A percentile compares a stretch with the other conserved stretches of the same genome.
Conservation (phyloP, 2,888 invertebrate genomes). For the Pterostichus niger region DNA sequence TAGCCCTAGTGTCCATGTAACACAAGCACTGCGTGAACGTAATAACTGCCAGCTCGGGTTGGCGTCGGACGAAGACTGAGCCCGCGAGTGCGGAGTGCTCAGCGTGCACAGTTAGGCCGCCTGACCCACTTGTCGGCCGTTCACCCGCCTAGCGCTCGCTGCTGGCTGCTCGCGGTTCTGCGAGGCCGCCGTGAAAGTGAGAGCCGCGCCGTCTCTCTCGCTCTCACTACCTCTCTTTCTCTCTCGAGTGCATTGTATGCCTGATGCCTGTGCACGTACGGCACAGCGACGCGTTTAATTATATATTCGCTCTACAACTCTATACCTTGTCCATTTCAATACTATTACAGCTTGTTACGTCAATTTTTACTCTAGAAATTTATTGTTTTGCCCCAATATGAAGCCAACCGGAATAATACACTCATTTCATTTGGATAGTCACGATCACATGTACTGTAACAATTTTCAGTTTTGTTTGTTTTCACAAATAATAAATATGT, state of each 20-base stretch:
- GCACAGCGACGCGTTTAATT: not conserved
- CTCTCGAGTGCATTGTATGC: constrained; percentile 63
- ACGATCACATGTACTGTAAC: no score
- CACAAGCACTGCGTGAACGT: not conserved
- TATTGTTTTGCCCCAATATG: constrained; percentile 4
- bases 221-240: constrained; percentile 72
- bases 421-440: no score
- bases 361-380: constrained; percentile 22
- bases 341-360: constrained; percentile 24
- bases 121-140: constrained; percentile 90
- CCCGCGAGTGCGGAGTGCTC: constrained; percentile 77
- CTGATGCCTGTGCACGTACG: no score
- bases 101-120: constrained; percentile 83
- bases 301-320: not conserved
- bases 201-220: constrained; percentile 74
- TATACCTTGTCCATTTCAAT: constrained; percentile 61
- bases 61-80: constrained; percentile 81
- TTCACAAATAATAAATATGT: no score
- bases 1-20: not conserved
- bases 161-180: constrained; percentile 69
- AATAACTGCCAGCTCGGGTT: constrained; percentile 26
- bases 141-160: constrained; percentile 80
- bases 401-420: not conserved
- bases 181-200: constrained; percentile 82
- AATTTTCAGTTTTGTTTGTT: no score